These are phyloP conservation scores for Pipistrellus kuhlii DNA, from an alignment of 2,797 vertebrate genomes.

Conservation along the genomic window DNA sequence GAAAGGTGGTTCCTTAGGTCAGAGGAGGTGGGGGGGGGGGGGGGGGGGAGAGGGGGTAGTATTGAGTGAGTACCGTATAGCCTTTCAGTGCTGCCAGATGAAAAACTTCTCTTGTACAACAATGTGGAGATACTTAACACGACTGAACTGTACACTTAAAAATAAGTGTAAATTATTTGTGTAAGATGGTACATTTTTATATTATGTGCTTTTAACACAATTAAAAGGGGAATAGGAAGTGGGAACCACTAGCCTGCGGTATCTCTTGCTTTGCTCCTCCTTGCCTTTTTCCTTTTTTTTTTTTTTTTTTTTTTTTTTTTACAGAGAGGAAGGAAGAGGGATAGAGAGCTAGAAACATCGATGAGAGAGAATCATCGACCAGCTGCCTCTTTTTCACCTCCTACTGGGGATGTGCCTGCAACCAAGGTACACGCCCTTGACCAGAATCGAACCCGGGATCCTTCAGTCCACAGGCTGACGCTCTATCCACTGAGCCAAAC, in stretches of 20 bases:
- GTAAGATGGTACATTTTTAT: not conserved
- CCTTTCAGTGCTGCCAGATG: not conserved
- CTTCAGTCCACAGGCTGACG: no score
- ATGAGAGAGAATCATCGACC: no score
- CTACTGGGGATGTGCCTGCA: no score
- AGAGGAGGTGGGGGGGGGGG: not conserved
- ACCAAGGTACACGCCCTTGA: no score
- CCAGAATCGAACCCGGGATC: no score
- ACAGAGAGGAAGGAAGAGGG: no score
- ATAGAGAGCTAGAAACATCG: no score
- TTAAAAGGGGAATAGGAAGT: not conserved
- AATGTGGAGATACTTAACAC: not conserved
- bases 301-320: no score
- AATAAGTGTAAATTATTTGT: not conserved
- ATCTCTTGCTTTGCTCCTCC: not conserved
- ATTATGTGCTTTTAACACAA: not conserved
- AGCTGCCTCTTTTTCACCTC: no score
- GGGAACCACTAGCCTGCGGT: not conserved
- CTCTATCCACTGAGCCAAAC: no score
- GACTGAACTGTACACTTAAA: not conserved
- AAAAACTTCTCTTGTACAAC: not conserved
- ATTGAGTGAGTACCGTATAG: not conserved
- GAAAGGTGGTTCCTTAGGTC: not conserved
- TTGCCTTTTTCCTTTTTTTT: not conserved
- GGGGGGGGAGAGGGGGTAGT: not conserved